A percentile compares a stretch with the other conserved stretches of the same genome.
Conservation (phyloP, 2,888 invertebrate genomes). For the Papilio demoleus region DNA sequence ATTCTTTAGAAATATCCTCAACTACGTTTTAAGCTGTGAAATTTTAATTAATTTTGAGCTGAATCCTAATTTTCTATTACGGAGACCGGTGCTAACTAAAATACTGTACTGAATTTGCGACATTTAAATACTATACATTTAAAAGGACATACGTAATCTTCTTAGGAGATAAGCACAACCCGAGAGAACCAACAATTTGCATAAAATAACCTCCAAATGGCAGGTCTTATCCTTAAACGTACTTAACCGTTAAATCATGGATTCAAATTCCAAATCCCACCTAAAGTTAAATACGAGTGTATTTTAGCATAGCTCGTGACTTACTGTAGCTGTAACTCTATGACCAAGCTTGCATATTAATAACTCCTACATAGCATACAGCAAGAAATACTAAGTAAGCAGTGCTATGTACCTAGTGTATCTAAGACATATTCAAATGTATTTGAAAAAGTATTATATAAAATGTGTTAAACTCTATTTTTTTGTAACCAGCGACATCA, state of each 20-base stretch:
- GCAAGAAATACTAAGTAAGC: too few species aligned
- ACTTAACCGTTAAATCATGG: conserved; percentile 7
- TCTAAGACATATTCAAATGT: too few species aligned
- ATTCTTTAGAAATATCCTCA: neutral
- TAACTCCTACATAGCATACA: too few species aligned
- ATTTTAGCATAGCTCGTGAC: neutral
- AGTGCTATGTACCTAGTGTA: too few species aligned
- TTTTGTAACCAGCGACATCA: conserved; percentile 63
- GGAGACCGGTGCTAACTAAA: conserved; percentile 8
- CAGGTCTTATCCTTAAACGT: conserved; percentile 20
- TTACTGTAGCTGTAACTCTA: neutral
- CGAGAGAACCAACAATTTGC: conserved; percentile 15
- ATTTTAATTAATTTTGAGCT: too few species aligned
- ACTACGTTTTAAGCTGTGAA: too few species aligned
- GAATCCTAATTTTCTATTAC: neutral
- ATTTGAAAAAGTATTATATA: too few species aligned
- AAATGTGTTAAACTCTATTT: neutral
- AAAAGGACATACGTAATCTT: conserved; percentile 24
- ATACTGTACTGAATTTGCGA: neutral
- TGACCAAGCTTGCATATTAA: too few species aligned
- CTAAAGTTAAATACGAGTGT: neutral
- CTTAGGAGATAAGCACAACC: conserved; percentile 18
- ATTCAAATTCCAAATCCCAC: conserved; percentile 7
- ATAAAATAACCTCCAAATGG: conserved; percentile 23
- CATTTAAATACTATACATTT: neutral